A percentile compares a stretch with the other conserved stretches of the same genome.
Evolutionary conservation across 2,888 invertebrate genomes (phyloP).

Genomic region (Euspilapteryx auroguttella): DNA sequence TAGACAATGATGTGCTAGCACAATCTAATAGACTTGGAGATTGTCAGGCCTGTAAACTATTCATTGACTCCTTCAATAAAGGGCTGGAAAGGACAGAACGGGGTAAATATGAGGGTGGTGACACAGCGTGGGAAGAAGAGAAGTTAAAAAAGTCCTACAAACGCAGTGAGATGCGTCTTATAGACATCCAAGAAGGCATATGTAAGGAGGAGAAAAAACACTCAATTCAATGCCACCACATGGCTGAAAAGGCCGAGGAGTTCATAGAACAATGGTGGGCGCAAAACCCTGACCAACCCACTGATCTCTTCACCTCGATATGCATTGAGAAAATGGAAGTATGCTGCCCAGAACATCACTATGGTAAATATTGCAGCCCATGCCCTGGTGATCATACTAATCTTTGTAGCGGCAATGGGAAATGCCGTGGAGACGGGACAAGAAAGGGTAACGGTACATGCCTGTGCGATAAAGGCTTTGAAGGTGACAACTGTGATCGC

Average conservation of each 20-base stretch:
- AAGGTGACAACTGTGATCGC: constrained; percentile 74
- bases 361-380: constrained; percentile 76
- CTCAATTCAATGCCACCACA: constrained; percentile 78
- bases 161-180: constrained; percentile 84
- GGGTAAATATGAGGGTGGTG: constrained; percentile 90
- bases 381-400: constrained; percentile 76
- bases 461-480: constrained; percentile 81
- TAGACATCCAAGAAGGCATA: constrained; percentile 87
- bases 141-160: constrained; percentile 80
- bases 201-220: constrained; percentile 76
- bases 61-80: constrained; percentile 76
- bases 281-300: constrained; percentile 39
- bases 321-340: constrained; percentile 76
- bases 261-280: constrained; percentile 90
- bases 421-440: constrained; percentile 82
- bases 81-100: constrained; percentile 82
- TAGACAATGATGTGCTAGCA: too few species aligned
- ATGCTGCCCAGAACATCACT: constrained; percentile 87
- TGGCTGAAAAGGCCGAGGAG: constrained; percentile 82
- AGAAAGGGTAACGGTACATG: constrained; percentile 93
- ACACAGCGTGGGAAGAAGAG: constrained; percentile 92
- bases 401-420: constrained; percentile 83
- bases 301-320: constrained; percentile 61
- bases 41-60: constrained; percentile 75
- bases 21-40: too few species aligned